Conservation (phyloP, 1,140 invertebrate genomes). For the Colletes gigas region DNA sequence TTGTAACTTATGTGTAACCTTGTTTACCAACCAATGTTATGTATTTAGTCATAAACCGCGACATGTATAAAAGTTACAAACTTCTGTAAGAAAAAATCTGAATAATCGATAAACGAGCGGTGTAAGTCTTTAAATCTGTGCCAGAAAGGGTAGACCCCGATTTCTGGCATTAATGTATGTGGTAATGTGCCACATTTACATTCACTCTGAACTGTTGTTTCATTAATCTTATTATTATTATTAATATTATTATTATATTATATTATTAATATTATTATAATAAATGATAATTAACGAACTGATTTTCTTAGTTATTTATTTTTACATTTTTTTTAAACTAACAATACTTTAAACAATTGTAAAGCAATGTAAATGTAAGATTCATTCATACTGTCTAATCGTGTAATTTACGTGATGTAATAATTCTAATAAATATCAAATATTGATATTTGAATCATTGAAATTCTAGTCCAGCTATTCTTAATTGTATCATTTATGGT, state of each 20-base stretch:
- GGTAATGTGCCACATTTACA: conserved; percentile 21
- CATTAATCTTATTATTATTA: conserved; percentile 53
- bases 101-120: conserved; percentile 27
- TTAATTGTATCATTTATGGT: not conserved
- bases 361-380: conserved; percentile 18
- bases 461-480: not conserved
- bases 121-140: conserved; percentile 16
- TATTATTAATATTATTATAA: conserved; percentile 56
- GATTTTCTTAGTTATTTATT: conserved; percentile 15
- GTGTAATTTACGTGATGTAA: not conserved
- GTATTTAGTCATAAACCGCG: conserved; percentile 38
- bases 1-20: conserved; percentile 29
- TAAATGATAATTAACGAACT: conserved; percentile 45
- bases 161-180: conserved; percentile 29
- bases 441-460: not conserved
- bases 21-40: conserved; percentile 39
- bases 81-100: conserved; percentile 43
- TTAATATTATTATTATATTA: conserved; percentile 42
- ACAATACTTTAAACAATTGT: not conserved
- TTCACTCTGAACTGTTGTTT: conserved; percentile 47
- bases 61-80: conserved; percentile 47
- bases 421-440: not conserved
- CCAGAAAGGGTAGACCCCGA: conserved; percentile 28
- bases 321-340: not conserved
- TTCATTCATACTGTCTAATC: not conserved